phyloP scores from a whole-genome alignment of 2,797 vertebrate species.

The Cyclura pinguis region DNA sequence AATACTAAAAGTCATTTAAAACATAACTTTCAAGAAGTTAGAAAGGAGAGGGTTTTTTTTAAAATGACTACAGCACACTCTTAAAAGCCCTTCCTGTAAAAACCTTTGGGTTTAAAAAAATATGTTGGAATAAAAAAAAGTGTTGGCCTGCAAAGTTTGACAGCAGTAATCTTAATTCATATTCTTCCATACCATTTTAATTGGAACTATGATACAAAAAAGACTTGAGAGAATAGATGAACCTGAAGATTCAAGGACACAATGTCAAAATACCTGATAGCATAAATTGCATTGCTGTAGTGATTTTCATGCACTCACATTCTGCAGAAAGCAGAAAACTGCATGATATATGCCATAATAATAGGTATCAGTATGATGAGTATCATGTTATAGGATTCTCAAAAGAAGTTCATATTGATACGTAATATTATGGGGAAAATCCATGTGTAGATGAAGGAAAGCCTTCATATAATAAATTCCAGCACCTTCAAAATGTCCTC shows the following conservation, averaged over 20 bases:
- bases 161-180: neutral
- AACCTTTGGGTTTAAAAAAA: too few species aligned
- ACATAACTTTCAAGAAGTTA: too few species aligned
- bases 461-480: conserved; percentile 35
- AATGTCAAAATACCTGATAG: neutral
- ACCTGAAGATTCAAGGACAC: neutral
- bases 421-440: conserved; percentile 14
- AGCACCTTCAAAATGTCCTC: neutral
- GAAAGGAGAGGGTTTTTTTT: too few species aligned
- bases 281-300: neutral
- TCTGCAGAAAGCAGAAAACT: neutral
- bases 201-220: neutral
- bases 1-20: too few species aligned
- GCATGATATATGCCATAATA: neutral
- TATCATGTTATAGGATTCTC: neutral
- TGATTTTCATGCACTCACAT: neutral
- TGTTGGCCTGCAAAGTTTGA: too few species aligned
- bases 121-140: too few species aligned
- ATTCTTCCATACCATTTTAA: neutral
- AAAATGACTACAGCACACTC: too few species aligned
- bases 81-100: too few species aligned
- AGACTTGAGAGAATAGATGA: neutral
- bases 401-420: conserved; percentile 28
- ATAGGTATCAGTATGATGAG: neutral
- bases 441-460: neutral